Evolutionary conservation across 1,140 invertebrate genomes (phyloP).

Genomic region (Ditylenchus dipsaci): DNA sequence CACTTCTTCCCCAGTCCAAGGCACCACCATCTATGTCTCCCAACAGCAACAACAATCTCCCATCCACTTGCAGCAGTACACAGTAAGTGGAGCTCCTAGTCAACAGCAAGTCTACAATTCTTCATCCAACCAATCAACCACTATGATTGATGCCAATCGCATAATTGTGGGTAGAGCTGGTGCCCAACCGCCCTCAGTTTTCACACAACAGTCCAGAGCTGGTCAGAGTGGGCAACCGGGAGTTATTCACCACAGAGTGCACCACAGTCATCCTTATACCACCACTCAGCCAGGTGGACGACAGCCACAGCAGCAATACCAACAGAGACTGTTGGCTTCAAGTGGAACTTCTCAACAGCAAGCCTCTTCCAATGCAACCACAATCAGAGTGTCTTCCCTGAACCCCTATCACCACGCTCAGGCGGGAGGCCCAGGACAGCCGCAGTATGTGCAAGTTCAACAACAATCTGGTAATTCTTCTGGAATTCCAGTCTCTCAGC

Average conservation of each 20-base stretch:
- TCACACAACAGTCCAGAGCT: too few species aligned
- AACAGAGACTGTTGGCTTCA: too few species aligned
- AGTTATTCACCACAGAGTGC: too few species aligned
- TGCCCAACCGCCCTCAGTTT: too few species aligned
- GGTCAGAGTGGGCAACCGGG: too few species aligned
- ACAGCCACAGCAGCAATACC: too few species aligned
- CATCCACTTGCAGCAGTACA: background rate
- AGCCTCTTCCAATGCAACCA: background rate
- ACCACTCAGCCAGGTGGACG: too few species aligned
- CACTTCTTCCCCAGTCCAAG: background rate
- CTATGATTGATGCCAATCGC: too few species aligned
- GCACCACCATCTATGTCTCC: background rate
- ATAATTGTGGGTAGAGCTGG: too few species aligned
- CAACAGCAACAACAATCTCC: background rate
- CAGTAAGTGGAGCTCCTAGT: background rate
- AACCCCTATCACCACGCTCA: background rate
- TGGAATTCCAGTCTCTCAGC: background rate
- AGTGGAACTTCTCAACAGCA: background rate
- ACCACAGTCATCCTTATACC: too few species aligned
- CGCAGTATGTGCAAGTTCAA: slow-evolving; percentile 5
- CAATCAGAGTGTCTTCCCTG: background rate
- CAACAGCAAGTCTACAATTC: too few species aligned
- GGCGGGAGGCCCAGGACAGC: background rate
- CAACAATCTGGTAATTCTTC: slow-evolving; percentile 1
- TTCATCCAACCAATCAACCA: too few species aligned